Percentiles rank a stretch among this genome's conserved stretches.
Evolutionary conservation across 2,888 invertebrate species (phyloP).

Genomic region (Lithophane socia): DNA sequence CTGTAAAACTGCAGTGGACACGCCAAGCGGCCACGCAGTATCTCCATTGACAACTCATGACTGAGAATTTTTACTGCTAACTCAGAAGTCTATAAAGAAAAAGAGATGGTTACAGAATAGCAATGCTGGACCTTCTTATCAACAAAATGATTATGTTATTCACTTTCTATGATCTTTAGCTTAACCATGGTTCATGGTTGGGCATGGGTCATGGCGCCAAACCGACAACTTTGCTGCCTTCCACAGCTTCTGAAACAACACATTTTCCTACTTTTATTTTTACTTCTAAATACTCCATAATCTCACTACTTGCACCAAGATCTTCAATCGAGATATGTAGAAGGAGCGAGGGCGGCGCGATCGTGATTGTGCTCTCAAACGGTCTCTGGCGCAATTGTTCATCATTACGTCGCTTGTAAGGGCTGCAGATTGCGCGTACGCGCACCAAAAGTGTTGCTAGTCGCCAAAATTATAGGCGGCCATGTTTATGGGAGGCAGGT

Average conservation of each 20-base stretch:
- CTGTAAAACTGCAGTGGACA: too few species aligned
- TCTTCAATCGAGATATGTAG: slow-evolving; percentile 68
- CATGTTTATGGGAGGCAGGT: slow-evolving; percentile 22
- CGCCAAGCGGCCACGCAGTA: too few species aligned
- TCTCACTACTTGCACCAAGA: slow-evolving; percentile 59
- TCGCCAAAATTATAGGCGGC: slow-evolving; percentile 37
- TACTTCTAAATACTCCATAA: neutral
- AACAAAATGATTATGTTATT: neutral
- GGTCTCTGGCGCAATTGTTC: slow-evolving; percentile 76
- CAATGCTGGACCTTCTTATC: neutral
- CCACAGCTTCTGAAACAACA: neutral
- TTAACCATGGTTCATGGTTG: neutral
- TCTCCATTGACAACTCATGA: too few species aligned
- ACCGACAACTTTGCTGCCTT: neutral
- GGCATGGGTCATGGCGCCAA: too few species aligned
- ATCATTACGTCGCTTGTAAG: slow-evolving; percentile 73
- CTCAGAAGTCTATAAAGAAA: neutral
- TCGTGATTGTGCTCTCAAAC: slow-evolving; percentile 79
- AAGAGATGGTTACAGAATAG: too few species aligned
- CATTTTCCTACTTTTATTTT: neutral
- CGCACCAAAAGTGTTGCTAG: slow-evolving; percentile 51
- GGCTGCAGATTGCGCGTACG: slow-evolving; percentile 57
- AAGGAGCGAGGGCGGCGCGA: slow-evolving; percentile 75
- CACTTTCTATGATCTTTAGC: neutral
- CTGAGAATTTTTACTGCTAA: too few species aligned